Conservation (phyloP, 2,888 invertebrate species). For the Pheosia tremula region DNA sequence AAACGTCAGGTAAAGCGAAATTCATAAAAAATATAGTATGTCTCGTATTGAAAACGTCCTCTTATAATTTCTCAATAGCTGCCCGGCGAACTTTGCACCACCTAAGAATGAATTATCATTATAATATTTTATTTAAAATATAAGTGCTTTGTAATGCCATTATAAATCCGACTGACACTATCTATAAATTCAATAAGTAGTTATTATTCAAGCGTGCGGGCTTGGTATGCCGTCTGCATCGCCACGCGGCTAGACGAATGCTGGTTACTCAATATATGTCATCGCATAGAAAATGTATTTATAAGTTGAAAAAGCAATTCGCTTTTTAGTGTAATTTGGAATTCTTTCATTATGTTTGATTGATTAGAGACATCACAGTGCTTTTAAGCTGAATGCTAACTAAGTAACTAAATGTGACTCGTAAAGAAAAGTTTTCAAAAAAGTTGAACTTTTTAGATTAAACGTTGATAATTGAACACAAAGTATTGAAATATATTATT, state of each 20-base stretch:
- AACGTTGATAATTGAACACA: background rate
- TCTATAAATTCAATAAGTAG: no score
- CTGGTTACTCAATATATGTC: background rate
- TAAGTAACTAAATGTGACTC: background rate
- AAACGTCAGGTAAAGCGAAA: no score
- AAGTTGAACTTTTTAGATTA: background rate
- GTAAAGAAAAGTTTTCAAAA: background rate
- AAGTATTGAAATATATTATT: no score
- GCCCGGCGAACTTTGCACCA: no score
- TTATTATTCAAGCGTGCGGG: background rate
- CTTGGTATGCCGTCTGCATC: background rate
- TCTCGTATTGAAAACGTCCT: no score
- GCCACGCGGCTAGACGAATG: background rate
- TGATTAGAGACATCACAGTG: background rate
- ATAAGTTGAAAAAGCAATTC: background rate
- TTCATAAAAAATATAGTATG: no score
- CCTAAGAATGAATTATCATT: no score
- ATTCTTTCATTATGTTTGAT: constrained; percentile 1
- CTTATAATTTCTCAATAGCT: no score
- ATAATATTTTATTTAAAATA: no score
- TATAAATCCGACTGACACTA: no score
- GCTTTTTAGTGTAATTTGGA: constrained; percentile 1
- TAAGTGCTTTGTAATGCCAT: no score
- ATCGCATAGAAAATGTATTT: background rate
- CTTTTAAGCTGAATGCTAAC: background rate